Evolutionary conservation across 35 echinoderm and acorn worm genomes (phyloP).

Genomic region (Heliocidaris erythrogramma): DNA sequence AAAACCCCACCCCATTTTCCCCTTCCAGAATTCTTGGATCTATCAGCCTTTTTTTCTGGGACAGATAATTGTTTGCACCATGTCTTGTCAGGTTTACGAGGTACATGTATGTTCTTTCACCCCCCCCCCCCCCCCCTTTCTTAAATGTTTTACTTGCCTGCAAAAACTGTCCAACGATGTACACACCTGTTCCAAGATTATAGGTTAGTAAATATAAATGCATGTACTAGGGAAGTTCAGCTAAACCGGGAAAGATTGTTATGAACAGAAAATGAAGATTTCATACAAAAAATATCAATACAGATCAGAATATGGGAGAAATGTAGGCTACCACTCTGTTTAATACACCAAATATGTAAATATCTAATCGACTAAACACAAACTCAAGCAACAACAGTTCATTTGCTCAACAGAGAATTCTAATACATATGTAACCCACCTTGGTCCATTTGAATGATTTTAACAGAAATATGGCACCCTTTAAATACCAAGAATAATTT

Average conservation of each 20-base stretch:
- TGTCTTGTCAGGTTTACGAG: no score
- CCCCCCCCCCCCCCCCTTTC: background rate
- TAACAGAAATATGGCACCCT: no score
- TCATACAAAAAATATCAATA: background rate
- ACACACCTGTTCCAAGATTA: background rate
- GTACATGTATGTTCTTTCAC: background rate
- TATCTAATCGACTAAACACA: background rate
- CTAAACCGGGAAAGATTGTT: no score
- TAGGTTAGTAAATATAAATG: background rate
- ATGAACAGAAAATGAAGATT: no score
- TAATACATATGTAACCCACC: background rate
- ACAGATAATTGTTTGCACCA: no score
- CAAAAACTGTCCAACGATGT: background rate
- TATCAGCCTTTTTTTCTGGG: no score
- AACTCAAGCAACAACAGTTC: background rate
- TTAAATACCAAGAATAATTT: no score
- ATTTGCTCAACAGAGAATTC: background rate
- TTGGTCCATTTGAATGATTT: background rate
- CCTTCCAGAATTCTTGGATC: no score
- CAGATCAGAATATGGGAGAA: background rate
- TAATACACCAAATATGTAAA: slow-evolving; percentile 8
- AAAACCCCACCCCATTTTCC: no score
- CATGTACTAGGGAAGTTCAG: background rate
- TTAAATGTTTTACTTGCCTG: background rate
- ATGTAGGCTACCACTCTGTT: background rate